Percentiles rank a stretch among this genome's conserved stretches.
Evolutionary conservation across 1,140 invertebrate genomes (phyloP).

Genomic region (Drosophila ananassae): DNA sequence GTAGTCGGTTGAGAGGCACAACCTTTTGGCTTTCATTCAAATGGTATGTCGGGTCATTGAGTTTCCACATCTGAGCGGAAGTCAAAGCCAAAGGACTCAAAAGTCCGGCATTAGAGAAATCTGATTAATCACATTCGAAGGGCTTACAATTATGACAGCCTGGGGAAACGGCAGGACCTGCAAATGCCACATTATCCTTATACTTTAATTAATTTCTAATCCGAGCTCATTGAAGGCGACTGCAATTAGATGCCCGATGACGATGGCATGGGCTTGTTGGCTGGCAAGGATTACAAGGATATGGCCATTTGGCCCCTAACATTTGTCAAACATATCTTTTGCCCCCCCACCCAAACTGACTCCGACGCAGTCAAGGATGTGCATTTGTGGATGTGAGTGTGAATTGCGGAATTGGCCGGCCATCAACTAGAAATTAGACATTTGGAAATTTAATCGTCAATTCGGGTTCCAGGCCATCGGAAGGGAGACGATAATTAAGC

Average conservation of each 20-base stretch:
- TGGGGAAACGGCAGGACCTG: constrained; percentile 20
- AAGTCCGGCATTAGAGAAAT: constrained; percentile 26
- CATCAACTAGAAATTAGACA: constrained; percentile 69
- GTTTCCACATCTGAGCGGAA: not conserved
- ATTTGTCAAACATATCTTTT: constrained; percentile 51
- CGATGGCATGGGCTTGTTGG: constrained; percentile 22
- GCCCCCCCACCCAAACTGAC: constrained; percentile 3
- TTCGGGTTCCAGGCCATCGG: not conserved
- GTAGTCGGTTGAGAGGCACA: not conserved
- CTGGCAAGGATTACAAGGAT: constrained; percentile 60
- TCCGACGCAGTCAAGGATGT: constrained; percentile 1
- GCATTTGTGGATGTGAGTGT: constrained; percentile 18
- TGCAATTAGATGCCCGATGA: constrained; percentile 64
- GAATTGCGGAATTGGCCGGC: constrained; percentile 17
- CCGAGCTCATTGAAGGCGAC: constrained; percentile 54
- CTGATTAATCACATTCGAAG: constrained; percentile 65
- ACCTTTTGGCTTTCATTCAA: constrained; percentile 3
- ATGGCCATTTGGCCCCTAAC: constrained; percentile 42
- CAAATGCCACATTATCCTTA: constrained; percentile 62
- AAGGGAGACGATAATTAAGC: constrained; percentile 18
- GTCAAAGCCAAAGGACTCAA: constrained; percentile 15
- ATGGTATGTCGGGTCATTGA: constrained; percentile 12
- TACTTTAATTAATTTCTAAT: constrained; percentile 80
- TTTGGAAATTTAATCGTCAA: constrained; percentile 68
- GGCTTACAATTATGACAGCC: constrained; percentile 49